A percentile compares a stretch with the other conserved stretches of the same genome.
Conservation (phyloP, 2,113 vertebrate genomes). For the Spizaetus ornatus region DNA sequence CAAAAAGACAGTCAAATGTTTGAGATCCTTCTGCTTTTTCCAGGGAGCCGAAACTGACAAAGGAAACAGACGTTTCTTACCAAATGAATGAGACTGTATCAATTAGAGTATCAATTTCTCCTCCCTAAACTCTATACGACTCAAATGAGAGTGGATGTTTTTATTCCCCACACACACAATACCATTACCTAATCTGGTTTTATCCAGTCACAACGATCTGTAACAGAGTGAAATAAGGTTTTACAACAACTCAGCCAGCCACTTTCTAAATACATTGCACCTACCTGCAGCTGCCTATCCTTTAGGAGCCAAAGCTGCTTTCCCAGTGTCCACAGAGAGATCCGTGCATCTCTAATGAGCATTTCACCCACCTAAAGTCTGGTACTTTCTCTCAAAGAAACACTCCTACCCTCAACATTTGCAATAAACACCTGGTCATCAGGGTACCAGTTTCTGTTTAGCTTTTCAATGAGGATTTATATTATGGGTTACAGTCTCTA, state of each 20-base stretch:
- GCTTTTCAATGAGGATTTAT: neutral
- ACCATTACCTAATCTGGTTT: neutral
- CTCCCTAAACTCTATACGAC: neutral
- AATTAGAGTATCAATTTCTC: neutral
- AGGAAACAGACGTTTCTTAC: neutral
- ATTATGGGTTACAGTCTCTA: neutral
- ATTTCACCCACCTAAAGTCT: neutral
- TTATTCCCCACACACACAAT: neutral
- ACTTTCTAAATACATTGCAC: neutral
- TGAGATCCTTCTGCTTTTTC: neutral
- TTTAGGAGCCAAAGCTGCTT: neutral
- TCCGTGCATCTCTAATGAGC: neutral
- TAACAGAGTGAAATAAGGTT: neutral
- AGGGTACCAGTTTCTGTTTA: neutral
- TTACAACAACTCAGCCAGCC: neutral
- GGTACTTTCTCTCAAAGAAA: neutral
- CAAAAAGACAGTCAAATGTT: neutral
- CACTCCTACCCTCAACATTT: neutral
- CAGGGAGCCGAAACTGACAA: neutral
- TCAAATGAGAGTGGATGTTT: neutral
- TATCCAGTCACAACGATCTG: neutral
- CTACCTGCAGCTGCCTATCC: neutral
- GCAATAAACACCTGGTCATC: neutral
- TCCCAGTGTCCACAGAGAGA: neutral
- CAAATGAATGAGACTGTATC: neutral